Conservation (phyloP, 2,888 invertebrate genomes). For the Auanema sp. region DNA sequence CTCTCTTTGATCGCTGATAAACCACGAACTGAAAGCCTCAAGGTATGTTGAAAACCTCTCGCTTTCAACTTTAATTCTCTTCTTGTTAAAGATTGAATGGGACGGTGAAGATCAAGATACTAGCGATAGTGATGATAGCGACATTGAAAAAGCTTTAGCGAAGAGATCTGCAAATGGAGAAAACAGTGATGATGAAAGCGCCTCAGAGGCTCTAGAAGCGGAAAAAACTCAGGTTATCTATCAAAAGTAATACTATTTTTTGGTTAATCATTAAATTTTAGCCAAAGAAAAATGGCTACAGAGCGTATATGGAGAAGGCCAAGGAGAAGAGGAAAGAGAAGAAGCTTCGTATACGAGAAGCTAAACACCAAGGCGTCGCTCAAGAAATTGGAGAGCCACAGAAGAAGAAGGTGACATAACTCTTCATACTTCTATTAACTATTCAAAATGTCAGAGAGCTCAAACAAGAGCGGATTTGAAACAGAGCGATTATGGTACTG, state of each 20-base stretch:
- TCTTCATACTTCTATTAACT: neutral
- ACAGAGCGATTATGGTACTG: conserved; percentile 1
- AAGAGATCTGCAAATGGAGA: conserved; percentile 18
- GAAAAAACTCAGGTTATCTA: conserved; percentile 7
- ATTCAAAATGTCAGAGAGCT: neutral
- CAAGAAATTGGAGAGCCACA: conserved; percentile 24
- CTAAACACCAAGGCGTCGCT: conserved; percentile 15
- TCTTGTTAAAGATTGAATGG: conserved; percentile 20
- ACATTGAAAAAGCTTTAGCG: conserved; percentile 23
- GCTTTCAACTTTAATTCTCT: neutral
- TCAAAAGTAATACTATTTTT: no score
- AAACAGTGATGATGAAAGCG: conserved; percentile 7
- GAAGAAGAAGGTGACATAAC: conserved; percentile 16
- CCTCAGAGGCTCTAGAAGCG: conserved; percentile 22
- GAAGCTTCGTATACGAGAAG: conserved; percentile 24
- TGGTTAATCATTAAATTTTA: no score
- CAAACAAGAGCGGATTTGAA: neutral
- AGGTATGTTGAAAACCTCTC: neutral
- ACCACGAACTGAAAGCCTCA: conserved; percentile 13
- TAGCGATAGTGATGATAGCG: conserved; percentile 24
- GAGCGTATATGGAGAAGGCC: conserved; percentile 30
- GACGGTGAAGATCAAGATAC: conserved; percentile 8
- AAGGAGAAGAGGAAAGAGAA: conserved; percentile 16
- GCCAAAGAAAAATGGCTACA: conserved; percentile 25
- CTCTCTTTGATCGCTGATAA: conserved; percentile 32